phyloP scores from a whole-genome alignment of 35 echinoderm and acorn worm species.

The Heliocidaris erythrogramma region DNA sequence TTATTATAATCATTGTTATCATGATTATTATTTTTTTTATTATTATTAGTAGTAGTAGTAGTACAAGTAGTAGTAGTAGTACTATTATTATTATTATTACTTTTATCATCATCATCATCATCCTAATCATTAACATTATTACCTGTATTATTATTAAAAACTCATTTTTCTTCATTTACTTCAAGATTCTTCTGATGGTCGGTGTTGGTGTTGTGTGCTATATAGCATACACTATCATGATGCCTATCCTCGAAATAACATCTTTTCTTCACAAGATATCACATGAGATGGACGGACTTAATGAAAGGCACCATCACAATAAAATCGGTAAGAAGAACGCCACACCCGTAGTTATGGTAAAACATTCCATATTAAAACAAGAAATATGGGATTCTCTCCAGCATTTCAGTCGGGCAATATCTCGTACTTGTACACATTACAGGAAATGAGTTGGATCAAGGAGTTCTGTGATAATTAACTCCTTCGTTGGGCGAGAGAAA shows the following conservation, averaged over 20 bases:
- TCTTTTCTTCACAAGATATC: neutral
- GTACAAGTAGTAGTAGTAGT: neutral
- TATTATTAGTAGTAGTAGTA: neutral
- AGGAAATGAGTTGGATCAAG: no score
- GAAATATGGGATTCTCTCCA: no score
- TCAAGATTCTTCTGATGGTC: neutral
- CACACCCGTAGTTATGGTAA: neutral
- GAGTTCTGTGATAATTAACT: no score
- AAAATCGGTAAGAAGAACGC: neutral
- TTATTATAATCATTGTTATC: neutral
- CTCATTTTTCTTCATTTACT: neutral
- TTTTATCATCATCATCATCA: neutral
- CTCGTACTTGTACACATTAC: no score
- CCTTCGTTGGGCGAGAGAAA: no score
- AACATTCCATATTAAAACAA: no score
- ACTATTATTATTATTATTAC: neutral
- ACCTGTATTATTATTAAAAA: neutral
- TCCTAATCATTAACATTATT: neutral
- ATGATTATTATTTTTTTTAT: neutral
- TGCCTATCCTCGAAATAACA: neutral
- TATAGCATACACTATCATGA: neutral
- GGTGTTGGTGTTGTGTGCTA: neutral
- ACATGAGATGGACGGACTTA: neutral
- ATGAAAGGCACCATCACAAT: neutral
- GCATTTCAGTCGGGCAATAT: no score